phyloP scores from a whole-genome alignment of 1,140 invertebrate species.

The Saccostrea glomerata region DNA sequence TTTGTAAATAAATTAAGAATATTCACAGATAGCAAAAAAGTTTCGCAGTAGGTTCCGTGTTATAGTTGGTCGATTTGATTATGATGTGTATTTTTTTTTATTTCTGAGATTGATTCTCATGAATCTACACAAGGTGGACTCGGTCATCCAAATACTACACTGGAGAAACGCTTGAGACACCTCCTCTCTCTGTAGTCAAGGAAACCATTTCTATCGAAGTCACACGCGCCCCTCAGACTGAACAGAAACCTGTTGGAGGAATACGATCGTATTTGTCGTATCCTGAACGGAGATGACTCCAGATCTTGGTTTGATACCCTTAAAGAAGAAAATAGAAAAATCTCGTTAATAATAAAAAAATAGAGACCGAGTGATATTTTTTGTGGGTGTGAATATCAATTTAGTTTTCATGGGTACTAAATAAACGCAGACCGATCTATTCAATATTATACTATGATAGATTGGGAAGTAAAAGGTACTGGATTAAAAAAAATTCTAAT shows the following conservation, averaged over 20 bases:
- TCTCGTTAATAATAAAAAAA: no score
- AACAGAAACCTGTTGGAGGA: background rate
- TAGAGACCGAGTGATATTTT: no score
- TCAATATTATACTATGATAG: no score
- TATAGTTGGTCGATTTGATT: background rate
- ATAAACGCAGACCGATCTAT: no score
- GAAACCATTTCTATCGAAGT: background rate
- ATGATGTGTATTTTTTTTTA: background rate
- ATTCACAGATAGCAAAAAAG: no score
- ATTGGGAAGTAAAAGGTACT: no score
- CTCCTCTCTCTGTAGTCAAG: background rate
- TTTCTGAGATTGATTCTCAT: background rate
- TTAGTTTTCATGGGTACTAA: no score
- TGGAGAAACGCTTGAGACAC: background rate
- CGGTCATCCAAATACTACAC: background rate
- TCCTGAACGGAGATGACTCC: background rate
- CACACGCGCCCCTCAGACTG: background rate
- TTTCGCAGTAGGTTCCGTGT: background rate
- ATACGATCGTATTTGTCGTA: background rate
- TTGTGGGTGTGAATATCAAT: no score
- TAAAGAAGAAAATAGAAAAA: background rate
- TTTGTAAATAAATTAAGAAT: background rate
- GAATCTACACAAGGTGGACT: background rate
- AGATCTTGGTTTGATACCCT: background rate
- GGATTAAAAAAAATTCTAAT: no score